Percentiles rank a stretch among this genome's conserved stretches.
phyloP scores from a whole-genome alignment of 2,797 vertebrate species.

The Sebastes taczanowskii region DNA sequence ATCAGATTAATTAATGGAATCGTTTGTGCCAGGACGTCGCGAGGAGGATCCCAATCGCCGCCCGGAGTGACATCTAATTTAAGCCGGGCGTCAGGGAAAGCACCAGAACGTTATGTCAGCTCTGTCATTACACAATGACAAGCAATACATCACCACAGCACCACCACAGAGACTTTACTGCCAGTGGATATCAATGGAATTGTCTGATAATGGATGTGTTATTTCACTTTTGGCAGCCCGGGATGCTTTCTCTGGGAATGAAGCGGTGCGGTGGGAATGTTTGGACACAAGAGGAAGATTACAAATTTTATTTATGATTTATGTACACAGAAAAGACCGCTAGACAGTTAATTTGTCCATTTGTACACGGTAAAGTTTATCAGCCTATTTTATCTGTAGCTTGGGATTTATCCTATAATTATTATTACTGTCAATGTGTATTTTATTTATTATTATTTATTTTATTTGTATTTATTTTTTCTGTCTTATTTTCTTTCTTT shows the following conservation, averaged over 20 bases:
- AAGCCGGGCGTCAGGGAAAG: constrained; percentile 24
- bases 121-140: constrained; percentile 55
- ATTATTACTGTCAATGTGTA: too few species aligned
- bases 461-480: too few species aligned
- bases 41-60: constrained; percentile 28
- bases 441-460: accelerated
- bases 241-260: neutral
- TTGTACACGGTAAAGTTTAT: too few species aligned
- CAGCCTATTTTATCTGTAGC: too few species aligned
- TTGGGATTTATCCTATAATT: too few species aligned
- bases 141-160: constrained; percentile 55
- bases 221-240: constrained; percentile 44
- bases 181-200: constrained; percentile 30
- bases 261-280: neutral
- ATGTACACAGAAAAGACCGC: too few species aligned
- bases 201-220: constrained; percentile 58
- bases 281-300: neutral
- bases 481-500: too few species aligned
- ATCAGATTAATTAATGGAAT: constrained; percentile 63
- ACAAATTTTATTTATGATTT: neutral
- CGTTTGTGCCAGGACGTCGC: constrained; percentile 32
- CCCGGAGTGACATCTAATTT: constrained; percentile 64
- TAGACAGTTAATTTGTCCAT: too few species aligned
- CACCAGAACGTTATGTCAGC: constrained; percentile 40
- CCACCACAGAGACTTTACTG: neutral